phyloP scores from a whole-genome alignment of 2,888 invertebrate genomes.

The Papilio demoleus region DNA sequence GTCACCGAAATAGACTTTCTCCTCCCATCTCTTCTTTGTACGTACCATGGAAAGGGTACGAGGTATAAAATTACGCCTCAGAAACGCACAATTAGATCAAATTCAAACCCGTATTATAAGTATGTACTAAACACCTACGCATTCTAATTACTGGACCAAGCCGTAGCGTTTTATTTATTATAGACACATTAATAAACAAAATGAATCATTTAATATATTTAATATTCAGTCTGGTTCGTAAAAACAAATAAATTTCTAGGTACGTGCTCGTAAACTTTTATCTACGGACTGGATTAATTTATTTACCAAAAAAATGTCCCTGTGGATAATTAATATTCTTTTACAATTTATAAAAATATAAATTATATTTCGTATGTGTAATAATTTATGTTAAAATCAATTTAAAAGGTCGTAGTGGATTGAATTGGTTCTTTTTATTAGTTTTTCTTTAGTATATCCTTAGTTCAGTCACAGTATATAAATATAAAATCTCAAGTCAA shows the following conservation, averaged over 20 bases:
- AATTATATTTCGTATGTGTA: background rate
- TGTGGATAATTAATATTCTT: conserved; percentile 8
- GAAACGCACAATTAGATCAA: too few relatives aligned
- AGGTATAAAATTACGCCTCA: too few relatives aligned
- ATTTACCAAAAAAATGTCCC: background rate
- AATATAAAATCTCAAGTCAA: background rate
- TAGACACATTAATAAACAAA: conserved; percentile 6
- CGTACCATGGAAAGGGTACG: too few relatives aligned
- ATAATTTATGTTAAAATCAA: background rate
- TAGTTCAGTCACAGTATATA: background rate
- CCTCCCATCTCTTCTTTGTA: too few relatives aligned
- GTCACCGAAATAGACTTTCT: too few relatives aligned
- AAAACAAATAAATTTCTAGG: conserved; percentile 13
- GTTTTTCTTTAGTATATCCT: background rate
- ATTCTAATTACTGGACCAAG: background rate
- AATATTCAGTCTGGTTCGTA: conserved; percentile 19
- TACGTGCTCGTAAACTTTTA: conserved; percentile 20
- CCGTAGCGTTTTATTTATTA: background rate
- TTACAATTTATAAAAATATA: background rate
- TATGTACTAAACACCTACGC: background rate
- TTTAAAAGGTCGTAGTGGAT: too few relatives aligned
- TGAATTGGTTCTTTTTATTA: too few relatives aligned
- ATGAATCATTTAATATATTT: conserved; percentile 12
- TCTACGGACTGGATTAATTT: conserved; percentile 13
- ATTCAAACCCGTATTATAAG: too few relatives aligned